Base-by-base conservation (phyloP, 2,113 vertebrate genomes). In the Trogon surrucura region DNA sequence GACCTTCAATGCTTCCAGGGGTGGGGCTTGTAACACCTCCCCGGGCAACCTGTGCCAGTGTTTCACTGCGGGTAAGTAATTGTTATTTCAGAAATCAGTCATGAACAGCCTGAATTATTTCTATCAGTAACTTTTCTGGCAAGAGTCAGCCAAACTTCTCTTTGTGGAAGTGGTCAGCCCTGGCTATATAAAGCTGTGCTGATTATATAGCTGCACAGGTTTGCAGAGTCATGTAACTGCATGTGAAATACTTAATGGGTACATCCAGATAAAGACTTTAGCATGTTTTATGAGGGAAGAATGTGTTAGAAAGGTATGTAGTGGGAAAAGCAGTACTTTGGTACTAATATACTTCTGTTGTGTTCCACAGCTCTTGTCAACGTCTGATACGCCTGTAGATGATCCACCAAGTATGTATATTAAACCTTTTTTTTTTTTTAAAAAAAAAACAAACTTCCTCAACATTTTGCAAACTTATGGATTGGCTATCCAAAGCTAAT, bases 371-470 rank as follows among this genome's bases (percentile, higher is more conserved):
- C 98, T 99, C 45, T 97, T 99, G 90, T 99, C 98, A 80, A 99
- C 98, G 88, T 99, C 99, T 87, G 99, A 99, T 71, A 97, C 70
- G 1, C 96, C 95, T 90, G 98, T 98, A 72, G 98, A 98, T 94
- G 99, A 99, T 96, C 98, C 98, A 79, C 98, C 99, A 96, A 98
- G 99, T 99, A 98, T 93, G 99, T 98, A 53, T 92, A 88, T 93
- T 75, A 86, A 78, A 71, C 34, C 54, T 16, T 57, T 8, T 30
- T 86, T 83, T 81, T 51, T 41, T 41, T 41, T 36, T 36, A 8
- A 36, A 36, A 36, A 36, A 36, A 36, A 36, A 36, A 36, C n/a
- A 36, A 57, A 62, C 13, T 70, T 85, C 11, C 18, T 84, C 30
- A 66, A 18, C 38, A 14, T 32, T 93, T 71, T 89, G 22, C 6